Evolutionary conservation across 2,888 invertebrate genomes (phyloP).

Genomic region (Ophioninae sp.): DNA sequence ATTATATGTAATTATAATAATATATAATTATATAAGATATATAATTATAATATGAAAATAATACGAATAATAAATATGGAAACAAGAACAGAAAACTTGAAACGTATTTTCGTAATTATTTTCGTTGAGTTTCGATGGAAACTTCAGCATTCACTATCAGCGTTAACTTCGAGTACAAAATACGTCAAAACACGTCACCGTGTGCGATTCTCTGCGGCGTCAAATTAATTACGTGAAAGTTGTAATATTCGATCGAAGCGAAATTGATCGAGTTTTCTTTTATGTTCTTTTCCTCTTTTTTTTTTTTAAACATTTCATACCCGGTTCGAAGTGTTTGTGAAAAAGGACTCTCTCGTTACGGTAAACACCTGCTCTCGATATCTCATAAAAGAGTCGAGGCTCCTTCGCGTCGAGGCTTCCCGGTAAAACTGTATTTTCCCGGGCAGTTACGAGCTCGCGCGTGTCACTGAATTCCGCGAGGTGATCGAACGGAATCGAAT

Average conservation of each 20-base stretch:
- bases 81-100: too few species aligned
- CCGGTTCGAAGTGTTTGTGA: neutral
- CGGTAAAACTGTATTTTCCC: constrained; percentile 59
- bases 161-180: neutral
- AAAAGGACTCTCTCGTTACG: constrained; percentile 2
- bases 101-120: too few species aligned
- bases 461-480: constrained; percentile 57
- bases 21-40: too few species aligned
- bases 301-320: too few species aligned
- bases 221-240: constrained; percentile 39
- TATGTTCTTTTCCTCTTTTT: neutral
- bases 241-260: constrained; percentile 7
- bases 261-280: neutral
- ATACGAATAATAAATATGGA: too few species aligned
- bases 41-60: too few species aligned
- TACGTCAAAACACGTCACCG: neutral
- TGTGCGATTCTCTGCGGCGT: neutral
- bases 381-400: constrained; percentile 38
- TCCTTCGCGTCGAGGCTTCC: constrained; percentile 37
- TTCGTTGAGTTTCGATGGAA: too few species aligned
- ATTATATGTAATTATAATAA: too few species aligned
- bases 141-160: too few species aligned
- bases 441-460: constrained; percentile 12
- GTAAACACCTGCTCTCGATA: constrained; percentile 30
- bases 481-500: constrained; percentile 67